Conservation (phyloP, 2,113 vertebrate species). For the Cryptotis parvus region DNA sequence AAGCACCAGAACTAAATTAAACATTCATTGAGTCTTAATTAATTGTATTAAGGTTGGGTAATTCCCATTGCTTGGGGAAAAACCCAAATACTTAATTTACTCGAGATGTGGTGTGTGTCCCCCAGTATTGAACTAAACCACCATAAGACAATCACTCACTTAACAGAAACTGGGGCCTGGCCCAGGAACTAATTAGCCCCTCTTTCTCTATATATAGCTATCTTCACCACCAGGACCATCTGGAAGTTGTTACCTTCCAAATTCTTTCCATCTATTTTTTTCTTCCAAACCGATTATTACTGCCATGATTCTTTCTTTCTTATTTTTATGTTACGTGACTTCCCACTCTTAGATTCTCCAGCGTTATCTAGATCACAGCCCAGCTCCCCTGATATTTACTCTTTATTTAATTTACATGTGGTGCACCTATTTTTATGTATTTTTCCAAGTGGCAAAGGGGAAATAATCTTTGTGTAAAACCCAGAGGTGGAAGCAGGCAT, state of each 20-base stretch:
- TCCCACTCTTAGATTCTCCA: constrained; percentile 64
- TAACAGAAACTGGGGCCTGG: constrained; percentile 79
- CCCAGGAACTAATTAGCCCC: constrained; percentile 82
- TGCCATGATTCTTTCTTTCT: constrained; percentile 72
- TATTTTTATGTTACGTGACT: constrained; percentile 75
- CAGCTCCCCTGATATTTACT: constrained; percentile 37
- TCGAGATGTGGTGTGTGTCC: constrained; percentile 73
- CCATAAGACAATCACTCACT: constrained; percentile 81
- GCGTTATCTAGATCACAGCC: constrained; percentile 51
- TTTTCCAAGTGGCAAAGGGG: constrained; percentile 56
- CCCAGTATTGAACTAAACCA: constrained; percentile 71
- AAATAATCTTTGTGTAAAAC: constrained; percentile 28
- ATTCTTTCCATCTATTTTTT: constrained; percentile 83
- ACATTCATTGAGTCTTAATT: constrained; percentile 84
- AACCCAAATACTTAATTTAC: constrained; percentile 79
- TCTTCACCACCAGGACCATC: constrained; percentile 73
- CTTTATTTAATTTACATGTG: constrained; percentile 62
- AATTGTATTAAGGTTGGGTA: constrained; percentile 83
- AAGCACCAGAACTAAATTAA: constrained; percentile 81
- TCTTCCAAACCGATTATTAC: constrained; percentile 71
- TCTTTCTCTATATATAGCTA: constrained; percentile 82
- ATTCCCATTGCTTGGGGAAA: constrained; percentile 73
- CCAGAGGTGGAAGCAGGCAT: constrained; percentile 42
- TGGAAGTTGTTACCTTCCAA: constrained; percentile 80
- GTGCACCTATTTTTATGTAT: constrained; percentile 74